Evolutionary conservation across 1,140 invertebrate species (phyloP).

Genomic region (Hylaeus anthracinus): DNA sequence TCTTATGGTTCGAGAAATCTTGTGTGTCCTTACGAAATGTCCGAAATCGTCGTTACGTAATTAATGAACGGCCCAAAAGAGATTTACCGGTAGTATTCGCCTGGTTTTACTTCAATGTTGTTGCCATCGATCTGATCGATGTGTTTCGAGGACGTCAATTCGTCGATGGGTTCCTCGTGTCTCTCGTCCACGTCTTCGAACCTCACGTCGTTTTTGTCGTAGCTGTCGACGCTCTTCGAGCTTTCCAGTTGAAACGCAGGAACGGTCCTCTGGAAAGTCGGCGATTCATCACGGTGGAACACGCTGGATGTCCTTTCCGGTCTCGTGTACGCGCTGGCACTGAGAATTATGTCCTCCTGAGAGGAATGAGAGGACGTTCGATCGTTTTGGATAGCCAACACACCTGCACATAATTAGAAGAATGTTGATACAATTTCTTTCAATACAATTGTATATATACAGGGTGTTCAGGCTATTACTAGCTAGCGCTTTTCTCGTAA

Average conservation of each 20-base stretch:
- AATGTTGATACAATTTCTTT: background rate
- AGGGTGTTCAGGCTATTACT: too few species aligned
- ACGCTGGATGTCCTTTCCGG: conserved; percentile 67
- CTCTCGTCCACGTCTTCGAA: conserved; percentile 30
- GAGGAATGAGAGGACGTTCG: conserved; percentile 66
- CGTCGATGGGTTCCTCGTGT: conserved; percentile 47
- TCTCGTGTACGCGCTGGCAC: conserved; percentile 68
- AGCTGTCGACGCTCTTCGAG: conserved; percentile 64
- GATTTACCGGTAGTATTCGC: conserved; percentile 74
- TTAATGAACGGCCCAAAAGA: too few species aligned
- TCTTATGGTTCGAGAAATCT: too few species aligned
- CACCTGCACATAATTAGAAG: conserved; percentile 45
- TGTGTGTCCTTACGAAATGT: too few species aligned
- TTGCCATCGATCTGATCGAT: conserved; percentile 76
- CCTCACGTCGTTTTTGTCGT: conserved; percentile 45
- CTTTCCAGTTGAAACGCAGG: conserved; percentile 70
- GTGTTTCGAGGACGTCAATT: conserved; percentile 73
- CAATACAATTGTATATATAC: too few species aligned
- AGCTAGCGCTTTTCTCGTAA: too few species aligned
- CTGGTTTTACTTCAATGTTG: conserved; percentile 77
- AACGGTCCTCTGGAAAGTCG: conserved; percentile 66
- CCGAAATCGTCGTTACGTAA: background rate
- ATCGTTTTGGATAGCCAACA: conserved; percentile 73
- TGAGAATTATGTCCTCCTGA: conserved; percentile 68
- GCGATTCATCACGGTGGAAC: conserved; percentile 41